Evolutionary conservation across 1,140 invertebrate species (phyloP), one percentile per base, ranked within the genome.

Genomic region (Eumeta japonica): DNA sequence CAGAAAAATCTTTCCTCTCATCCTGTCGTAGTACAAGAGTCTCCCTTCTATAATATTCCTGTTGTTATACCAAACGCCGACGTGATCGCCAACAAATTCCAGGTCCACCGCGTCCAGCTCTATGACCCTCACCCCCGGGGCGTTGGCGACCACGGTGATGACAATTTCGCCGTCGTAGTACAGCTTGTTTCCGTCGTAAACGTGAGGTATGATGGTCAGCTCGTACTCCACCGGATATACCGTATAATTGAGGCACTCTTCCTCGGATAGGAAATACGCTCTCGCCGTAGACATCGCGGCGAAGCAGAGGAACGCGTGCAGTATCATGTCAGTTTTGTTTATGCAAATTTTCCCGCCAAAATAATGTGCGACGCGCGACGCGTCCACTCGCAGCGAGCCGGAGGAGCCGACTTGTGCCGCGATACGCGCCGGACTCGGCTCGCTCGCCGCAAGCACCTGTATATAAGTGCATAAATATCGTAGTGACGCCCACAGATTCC

Each of bases 211-310:
- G 17, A 73, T 50, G 3, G 50, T 65, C 3, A 73, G 24, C 33
- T 74, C 68, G 12, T 74, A 74, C 43, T 74, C 64, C 35, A 67
- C 52, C 37, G 68, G 68, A 39, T 74, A 74, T 18, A 74, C 60
- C 35, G 68, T 74, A 28, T 71, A 74, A 30, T 74, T 74, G 3
- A 74, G 44, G 41, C 68, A 74, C 45, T 74, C 64, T 46, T 73
- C 68, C 16, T 70, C 65, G 10, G 56, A 44, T 2, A 42, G n/a
- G 24, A 61, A 37, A 39, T 60, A 48, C 28, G 11, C 36, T 19
- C 12, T 38, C 12, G 36, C 28, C 11, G 36, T 17, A 30, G 16
- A 17, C 10, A 15, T 19, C 10, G 15, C n/a, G n/a, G n/a, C n/a
- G n/a, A n/a, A n/a, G n/a, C n/a, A n/a, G n/a, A n/a, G n/a, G n/a